phyloP scores from a whole-genome alignment of 2,113 vertebrate genomes.

The Ariopsis seemanni region DNA sequence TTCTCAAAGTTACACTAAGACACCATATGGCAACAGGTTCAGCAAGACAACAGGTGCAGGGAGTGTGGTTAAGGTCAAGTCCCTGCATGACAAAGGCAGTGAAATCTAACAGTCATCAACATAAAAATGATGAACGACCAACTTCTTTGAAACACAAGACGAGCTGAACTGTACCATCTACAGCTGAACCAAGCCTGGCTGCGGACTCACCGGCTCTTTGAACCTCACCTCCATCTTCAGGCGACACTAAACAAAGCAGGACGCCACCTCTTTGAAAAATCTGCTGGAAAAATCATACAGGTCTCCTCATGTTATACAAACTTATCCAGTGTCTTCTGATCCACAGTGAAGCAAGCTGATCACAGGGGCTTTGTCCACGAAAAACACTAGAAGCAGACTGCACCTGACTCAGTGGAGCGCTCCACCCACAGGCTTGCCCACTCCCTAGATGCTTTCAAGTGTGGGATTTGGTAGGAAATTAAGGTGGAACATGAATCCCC shows the following conservation, averaged over 20 bases:
- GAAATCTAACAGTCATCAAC: not conserved
- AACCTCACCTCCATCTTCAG: constrained; percentile 75
- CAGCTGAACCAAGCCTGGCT: not conserved
- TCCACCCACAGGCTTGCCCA: constrained; percentile 69
- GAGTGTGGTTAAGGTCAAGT: not conserved
- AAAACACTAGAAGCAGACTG: constrained; percentile 48
- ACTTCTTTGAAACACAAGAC: not conserved
- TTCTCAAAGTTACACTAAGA: not conserved
- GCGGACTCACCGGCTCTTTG: constrained; percentile 69
- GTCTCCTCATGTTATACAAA: not conserved
- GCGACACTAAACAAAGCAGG: not conserved
- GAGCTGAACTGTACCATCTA: not conserved
- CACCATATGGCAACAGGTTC: not conserved
- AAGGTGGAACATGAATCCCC: constrained; percentile 58
- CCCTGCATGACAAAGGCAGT: not conserved
- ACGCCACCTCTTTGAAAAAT: not conserved
- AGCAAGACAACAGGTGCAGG: not conserved
- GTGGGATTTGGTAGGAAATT: constrained; percentile 50
- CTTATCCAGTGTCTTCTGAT: constrained; percentile 44
- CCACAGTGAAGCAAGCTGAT: constrained; percentile 47
- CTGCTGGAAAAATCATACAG: not conserved
- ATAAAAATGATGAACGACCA: not conserved
- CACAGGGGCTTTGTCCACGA: constrained; percentile 46
- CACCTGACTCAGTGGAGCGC: constrained; percentile 62
- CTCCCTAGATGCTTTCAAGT: constrained; percentile 49